Conservation (phyloP, 1,140 invertebrate genomes). For the Hyposmocoma kahamanoa region DNA sequence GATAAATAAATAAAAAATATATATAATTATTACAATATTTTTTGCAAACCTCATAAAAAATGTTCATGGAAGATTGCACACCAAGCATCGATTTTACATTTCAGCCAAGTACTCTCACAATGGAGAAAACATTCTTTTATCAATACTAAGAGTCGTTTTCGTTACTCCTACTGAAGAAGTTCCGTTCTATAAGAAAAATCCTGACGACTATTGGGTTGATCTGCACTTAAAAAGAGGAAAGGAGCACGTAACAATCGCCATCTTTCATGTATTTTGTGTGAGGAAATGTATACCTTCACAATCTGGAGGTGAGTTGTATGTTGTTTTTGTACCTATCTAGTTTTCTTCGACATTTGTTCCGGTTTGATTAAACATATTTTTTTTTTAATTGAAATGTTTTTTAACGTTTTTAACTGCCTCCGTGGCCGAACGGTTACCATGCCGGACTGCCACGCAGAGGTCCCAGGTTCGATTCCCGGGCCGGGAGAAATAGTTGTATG, state of each 20-base stretch:
- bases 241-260: constrained; percentile 1
- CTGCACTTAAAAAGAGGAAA: constrained; percentile 11
- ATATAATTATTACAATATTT: no score
- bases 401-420: neutral
- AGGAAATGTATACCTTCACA: constrained; percentile 14
- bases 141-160: constrained; percentile 9
- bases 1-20: no score
- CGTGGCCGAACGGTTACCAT: no score
- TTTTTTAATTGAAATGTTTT: neutral
- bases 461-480: no score
- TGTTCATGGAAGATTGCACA: no score
- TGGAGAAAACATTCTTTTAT: constrained; percentile 11
- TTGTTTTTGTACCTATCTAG: no score
- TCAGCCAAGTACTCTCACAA: constrained; percentile 16
- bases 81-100: no score
- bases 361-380: no score
- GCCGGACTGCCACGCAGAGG: no score
- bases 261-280: constrained; percentile 14
- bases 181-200: constrained; percentile 4
- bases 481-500: no score
- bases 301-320: constrained; percentile 2
- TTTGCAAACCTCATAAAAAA: no score
- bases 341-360: no score
- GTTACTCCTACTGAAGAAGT: constrained; percentile 10
- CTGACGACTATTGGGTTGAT: constrained; percentile 11